These are phyloP conservation scores for Prionace glauca DNA, from an alignment of 2,797 vertebrate genomes.

Conservation along the genomic window DNA sequence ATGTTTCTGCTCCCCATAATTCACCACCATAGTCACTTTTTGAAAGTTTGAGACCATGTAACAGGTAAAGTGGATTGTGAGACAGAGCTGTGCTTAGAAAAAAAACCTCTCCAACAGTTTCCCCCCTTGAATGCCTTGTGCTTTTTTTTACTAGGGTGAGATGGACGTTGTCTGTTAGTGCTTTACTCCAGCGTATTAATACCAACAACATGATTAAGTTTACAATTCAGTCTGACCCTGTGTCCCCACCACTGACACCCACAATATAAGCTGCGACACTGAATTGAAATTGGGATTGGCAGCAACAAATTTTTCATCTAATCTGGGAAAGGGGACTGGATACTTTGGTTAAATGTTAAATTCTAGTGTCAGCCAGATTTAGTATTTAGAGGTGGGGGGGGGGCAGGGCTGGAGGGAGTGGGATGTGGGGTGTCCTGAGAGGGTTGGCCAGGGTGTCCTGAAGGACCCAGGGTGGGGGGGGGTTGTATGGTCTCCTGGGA, in stretches of 20 bases:
- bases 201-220: neutral
- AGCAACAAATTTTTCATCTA: neutral
- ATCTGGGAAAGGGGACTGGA: neutral
- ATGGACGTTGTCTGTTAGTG: neutral
- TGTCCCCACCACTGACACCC: neutral
- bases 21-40: too few species aligned
- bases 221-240: neutral
- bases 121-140: neutral
- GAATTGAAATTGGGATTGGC: neutral
- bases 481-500: too few species aligned
- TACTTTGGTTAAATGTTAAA: neutral
- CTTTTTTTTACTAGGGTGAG: neutral
- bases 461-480: too few species aligned
- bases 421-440: too few species aligned
- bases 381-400: too few species aligned
- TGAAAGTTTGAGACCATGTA: neutral
- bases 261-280: neutral
- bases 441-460: too few species aligned
- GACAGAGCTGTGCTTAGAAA: neutral
- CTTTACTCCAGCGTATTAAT: neutral
- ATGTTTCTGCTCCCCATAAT: neutral
- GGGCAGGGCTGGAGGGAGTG: too few species aligned
- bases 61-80: neutral
- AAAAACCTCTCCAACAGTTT: neutral
- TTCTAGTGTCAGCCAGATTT: too few species aligned